These are phyloP conservation scores for Pimpla rufipes DNA, from an alignment of 2,888 invertebrate genomes.

Conservation along the genomic window DNA sequence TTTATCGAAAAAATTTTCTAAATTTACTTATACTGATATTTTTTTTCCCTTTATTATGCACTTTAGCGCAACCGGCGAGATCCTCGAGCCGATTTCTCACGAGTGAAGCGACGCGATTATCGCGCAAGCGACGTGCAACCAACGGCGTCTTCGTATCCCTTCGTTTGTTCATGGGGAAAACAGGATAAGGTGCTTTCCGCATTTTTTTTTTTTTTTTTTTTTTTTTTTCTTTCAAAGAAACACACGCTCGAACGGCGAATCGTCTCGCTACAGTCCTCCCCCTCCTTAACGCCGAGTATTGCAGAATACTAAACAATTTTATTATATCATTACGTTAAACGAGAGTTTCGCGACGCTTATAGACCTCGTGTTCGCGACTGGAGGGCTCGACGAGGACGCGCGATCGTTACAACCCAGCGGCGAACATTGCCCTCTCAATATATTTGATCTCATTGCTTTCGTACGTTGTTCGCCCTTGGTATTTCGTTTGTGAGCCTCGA, in stretches of 20 bases:
- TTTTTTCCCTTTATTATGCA: constrained; percentile 50
- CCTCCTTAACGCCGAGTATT: constrained; percentile 74
- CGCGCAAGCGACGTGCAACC: background rate
- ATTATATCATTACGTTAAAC: constrained; percentile 33
- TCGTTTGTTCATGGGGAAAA: constrained; percentile 48
- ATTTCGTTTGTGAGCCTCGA: constrained; percentile 56
- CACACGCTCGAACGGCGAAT: constrained; percentile 14
- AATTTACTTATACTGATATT: constrained; percentile 61
- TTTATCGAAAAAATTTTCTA: constrained; percentile 38
- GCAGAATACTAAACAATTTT: constrained; percentile 74
- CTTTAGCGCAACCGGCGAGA: constrained; percentile 53
- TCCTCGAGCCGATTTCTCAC: constrained; percentile 42
- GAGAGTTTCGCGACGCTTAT: constrained; percentile 15
- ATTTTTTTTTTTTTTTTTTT: background rate
- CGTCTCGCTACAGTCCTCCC: constrained; percentile 29
- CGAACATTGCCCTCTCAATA: constrained; percentile 33
- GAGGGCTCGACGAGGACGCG: constrained; percentile 20
- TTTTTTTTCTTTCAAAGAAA: background rate
- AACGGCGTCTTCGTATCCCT: constrained; percentile 11
- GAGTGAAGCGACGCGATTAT: constrained; percentile 2
- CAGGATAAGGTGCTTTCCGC: constrained; percentile 46
- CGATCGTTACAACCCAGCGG: constrained; percentile 27
- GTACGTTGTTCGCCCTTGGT: constrained; percentile 44
- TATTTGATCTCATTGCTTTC: constrained; percentile 42
- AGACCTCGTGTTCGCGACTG: constrained; percentile 22